These are phyloP conservation scores for Pseudoatta argentina DNA, from an alignment of 1,140 invertebrate genomes.

Conservation along the genomic window DNA sequence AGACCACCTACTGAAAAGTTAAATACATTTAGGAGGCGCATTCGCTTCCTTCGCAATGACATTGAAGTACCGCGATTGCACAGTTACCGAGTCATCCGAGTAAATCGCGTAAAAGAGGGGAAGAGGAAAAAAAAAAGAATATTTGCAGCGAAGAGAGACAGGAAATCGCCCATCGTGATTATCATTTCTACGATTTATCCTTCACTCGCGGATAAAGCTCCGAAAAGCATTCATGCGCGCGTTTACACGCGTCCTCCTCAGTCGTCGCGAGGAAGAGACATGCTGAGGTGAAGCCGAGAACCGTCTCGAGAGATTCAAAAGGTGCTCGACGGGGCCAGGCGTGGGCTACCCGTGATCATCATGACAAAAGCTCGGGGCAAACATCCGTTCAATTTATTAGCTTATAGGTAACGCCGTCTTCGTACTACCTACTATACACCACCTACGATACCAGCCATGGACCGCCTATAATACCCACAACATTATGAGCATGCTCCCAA, in stretches of 20 bases:
- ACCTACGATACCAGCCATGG: constrained; percentile 72
- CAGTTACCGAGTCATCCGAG: constrained; percentile 31
- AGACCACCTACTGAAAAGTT: too few relatives aligned
- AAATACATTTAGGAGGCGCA: constrained; percentile 2
- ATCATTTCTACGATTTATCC: constrained; percentile 59
- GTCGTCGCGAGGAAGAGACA: constrained; percentile 28
- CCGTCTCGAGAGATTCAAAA: constrained; percentile 75
- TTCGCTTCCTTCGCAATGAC: not conserved
- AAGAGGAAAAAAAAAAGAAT: not conserved
- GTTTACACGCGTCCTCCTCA: constrained; percentile 36
- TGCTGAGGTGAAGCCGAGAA: not conserved
- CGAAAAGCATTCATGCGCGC: constrained; percentile 38
- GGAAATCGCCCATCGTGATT: constrained; percentile 53
- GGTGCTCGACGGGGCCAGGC: constrained; percentile 74
- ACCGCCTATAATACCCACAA: constrained; percentile 74
- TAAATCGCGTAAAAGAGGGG: constrained; percentile 20
- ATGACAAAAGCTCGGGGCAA: constrained; percentile 84
- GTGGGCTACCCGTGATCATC: constrained; percentile 83
- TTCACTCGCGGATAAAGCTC: constrained; percentile 48
- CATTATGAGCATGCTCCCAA: constrained; percentile 71
- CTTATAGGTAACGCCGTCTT: constrained; percentile 78
- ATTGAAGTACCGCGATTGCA: constrained; percentile 19
- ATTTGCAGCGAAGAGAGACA: constrained; percentile 25
- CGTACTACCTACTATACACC: constrained; percentile 75
- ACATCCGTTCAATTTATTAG: constrained; percentile 85